Percentiles rank a stretch among this genome's conserved stretches.
Conservation (phyloP, 2,888 invertebrate genomes). For the Gastracanthus pulcherrimus region DNA sequence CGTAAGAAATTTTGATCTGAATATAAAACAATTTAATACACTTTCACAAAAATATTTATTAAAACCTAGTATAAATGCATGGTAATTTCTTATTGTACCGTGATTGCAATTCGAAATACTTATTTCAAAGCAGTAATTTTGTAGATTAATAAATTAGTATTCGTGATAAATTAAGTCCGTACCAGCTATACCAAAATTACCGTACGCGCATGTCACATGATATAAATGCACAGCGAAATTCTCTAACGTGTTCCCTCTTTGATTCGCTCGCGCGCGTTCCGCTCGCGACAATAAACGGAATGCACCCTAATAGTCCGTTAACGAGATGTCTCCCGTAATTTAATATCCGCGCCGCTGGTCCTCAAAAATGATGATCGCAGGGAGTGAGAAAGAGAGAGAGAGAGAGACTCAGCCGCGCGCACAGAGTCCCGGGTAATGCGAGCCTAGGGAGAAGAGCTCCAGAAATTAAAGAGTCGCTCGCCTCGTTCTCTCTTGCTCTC, state of each 20-base stretch:
- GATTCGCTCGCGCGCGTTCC: not conserved
- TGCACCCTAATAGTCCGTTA: slow-evolving; percentile 34
- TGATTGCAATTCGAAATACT: too few relatives aligned
- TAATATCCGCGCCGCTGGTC: slow-evolving; percentile 19
- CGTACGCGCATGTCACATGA: too few relatives aligned
- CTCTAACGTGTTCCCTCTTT: not conserved
- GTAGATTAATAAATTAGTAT: too few relatives aligned
- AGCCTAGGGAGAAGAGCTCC: slow-evolving; percentile 47
- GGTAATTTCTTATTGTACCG: too few relatives aligned
- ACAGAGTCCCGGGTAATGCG: slow-evolving; percentile 53
- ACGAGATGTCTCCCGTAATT: slow-evolving; percentile 50
- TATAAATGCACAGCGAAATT: not conserved
- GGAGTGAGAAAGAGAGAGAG: too few relatives aligned
- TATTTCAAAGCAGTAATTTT: too few relatives aligned
- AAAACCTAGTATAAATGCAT: too few relatives aligned
- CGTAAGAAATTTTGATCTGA: too few relatives aligned
- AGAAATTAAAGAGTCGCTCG: slow-evolving; percentile 43
- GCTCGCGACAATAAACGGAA: not conserved
- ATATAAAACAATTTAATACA: too few relatives aligned
- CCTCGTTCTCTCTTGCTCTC: slow-evolving; percentile 33
- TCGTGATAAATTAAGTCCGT: too few relatives aligned
- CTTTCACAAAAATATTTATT: too few relatives aligned
- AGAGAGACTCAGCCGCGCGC: slow-evolving; percentile 28
- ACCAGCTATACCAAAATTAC: too few relatives aligned
- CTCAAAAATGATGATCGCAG: slow-evolving; percentile 52